Evolutionary conservation across 2,888 invertebrate genomes (phyloP).

Genomic region (Chloromyia formosa): DNA sequence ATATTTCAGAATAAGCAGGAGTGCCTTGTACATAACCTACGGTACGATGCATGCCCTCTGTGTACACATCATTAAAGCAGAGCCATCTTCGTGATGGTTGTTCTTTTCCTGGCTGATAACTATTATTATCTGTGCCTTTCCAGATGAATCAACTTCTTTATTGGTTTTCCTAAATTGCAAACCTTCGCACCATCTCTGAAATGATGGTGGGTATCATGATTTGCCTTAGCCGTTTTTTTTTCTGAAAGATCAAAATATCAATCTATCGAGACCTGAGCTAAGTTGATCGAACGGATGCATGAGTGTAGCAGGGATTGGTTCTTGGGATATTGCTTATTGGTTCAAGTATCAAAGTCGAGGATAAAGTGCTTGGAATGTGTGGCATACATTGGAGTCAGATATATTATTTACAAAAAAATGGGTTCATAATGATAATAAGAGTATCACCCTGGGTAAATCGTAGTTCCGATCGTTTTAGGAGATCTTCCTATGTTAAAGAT

Average conservation of each 20-base stretch:
- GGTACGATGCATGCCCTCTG: slow-evolving; percentile 9
- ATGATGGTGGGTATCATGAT: neutral
- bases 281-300: too few species aligned
- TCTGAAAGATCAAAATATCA: slow-evolving; percentile 30
- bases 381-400: too few species aligned
- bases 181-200: slow-evolving; percentile 29
- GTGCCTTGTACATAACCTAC: slow-evolving; percentile 31
- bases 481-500: too few species aligned
- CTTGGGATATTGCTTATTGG: too few species aligned
- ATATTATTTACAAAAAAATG: too few species aligned
- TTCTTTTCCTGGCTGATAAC: slow-evolving; percentile 40
- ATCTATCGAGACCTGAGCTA: slow-evolving; percentile 27
- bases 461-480: too few species aligned
- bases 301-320: too few species aligned
- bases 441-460: too few species aligned
- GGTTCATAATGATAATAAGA: too few species aligned
- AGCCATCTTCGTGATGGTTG: slow-evolving; percentile 40
- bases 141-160: slow-evolving; percentile 43
- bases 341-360: too few species aligned
- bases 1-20: slow-evolving; percentile 28
- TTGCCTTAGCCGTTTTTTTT: too few species aligned
- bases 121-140: slow-evolving; percentile 42
- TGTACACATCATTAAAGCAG: slow-evolving; percentile 41
- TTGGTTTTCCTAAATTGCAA: slow-evolving; percentile 43
- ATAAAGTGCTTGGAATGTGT: too few species aligned